Evolutionary conservation across 1,140 invertebrate species (phyloP).

Genomic region (Bombus confusus): DNA sequence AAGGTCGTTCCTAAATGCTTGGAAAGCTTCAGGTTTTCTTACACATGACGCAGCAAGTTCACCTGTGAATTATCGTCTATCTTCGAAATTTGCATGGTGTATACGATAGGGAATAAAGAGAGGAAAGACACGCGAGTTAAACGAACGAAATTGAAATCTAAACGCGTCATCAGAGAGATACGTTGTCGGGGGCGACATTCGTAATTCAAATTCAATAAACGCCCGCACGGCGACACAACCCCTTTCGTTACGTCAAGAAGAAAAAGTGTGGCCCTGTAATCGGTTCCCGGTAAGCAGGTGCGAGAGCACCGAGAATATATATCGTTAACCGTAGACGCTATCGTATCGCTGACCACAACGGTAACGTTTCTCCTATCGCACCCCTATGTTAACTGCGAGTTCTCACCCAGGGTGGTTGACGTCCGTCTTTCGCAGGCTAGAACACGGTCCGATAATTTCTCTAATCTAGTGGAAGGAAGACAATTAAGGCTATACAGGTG

Average conservation of each 20-base stretch:
- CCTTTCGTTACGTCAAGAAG: conserved; percentile 39
- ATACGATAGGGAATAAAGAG: neutral
- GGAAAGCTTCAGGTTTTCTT: neutral
- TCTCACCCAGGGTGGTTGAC: conserved; percentile 53
- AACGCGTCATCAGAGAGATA: neutral
- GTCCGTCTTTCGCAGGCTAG: conserved; percentile 51
- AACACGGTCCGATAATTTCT: conserved; percentile 44
- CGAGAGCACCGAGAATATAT: conserved; percentile 39
- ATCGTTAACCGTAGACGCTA: conserved; percentile 46
- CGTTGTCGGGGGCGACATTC: conserved; percentile 1
- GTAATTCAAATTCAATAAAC: conserved; percentile 27
- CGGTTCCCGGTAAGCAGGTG: conserved; percentile 49
- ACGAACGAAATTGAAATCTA: conserved; percentile 14
- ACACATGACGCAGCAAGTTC: neutral
- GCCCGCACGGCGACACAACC: neutral
- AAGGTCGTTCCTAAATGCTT: neutral
- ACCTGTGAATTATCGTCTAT: neutral
- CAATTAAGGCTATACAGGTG: conserved; percentile 30
- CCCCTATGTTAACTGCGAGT: conserved; percentile 58
- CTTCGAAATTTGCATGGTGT: neutral
- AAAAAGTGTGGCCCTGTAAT: conserved; percentile 50
- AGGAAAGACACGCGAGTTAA: neutral
- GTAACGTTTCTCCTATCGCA: conserved; percentile 59
- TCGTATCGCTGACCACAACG: conserved; percentile 44
- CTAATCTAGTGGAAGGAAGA: conserved; percentile 40